Base-by-base conservation (phyloP, 2,888 invertebrate genomes). In the Ferdinandea cuprea region DNA sequence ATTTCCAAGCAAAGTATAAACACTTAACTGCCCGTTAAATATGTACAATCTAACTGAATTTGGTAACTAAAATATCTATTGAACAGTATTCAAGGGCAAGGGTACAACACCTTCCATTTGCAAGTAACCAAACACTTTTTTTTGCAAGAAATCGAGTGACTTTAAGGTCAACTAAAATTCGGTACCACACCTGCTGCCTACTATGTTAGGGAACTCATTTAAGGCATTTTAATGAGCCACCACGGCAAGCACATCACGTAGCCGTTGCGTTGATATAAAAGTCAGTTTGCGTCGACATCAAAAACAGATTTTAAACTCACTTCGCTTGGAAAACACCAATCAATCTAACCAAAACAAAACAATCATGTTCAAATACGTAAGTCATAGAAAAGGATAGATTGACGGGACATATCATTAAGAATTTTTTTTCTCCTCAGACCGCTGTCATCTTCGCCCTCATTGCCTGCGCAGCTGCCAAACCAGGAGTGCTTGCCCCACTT, bases 401-500 rank as follows among this genome's bases (percentile, higher is more conserved):
- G 6, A 3, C n/a, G n/a, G n/a, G n/a, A n/a, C n/a, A n/a, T n/a
- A n/a, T n/a, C n/a, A n/a, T n/a, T n/a, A n/a, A n/a, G n/a, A n/a
- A n/a, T n/a, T n/a, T 17, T 25, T 7, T 58, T 28, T 28, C n/a
- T 13, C 30, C 58, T 2, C 30, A 85, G 81, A 66, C 59, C 28
- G 40, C 73, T 48, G 73, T 84, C 37, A 37, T 83, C 35, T 65
- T 85, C 7, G 66, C 85, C 35, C 44, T 73, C 17, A 52, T 81
- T 44, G 79, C 80, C 15, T 81, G 81, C 32, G 72, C 71, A 21
- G 69, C 37, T 30, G 85, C 85, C 7, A 86, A 83, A 44, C 85
- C 85, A 59, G 78, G 73, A 44, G 11, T 44, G 37, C 9, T 81
- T 13, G 74, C 63, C 19, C 86, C 85, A 25, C 88, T 90, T 71